Base-by-base conservation (phyloP, 2,113 vertebrate species). In the Hylia prasina region DNA sequence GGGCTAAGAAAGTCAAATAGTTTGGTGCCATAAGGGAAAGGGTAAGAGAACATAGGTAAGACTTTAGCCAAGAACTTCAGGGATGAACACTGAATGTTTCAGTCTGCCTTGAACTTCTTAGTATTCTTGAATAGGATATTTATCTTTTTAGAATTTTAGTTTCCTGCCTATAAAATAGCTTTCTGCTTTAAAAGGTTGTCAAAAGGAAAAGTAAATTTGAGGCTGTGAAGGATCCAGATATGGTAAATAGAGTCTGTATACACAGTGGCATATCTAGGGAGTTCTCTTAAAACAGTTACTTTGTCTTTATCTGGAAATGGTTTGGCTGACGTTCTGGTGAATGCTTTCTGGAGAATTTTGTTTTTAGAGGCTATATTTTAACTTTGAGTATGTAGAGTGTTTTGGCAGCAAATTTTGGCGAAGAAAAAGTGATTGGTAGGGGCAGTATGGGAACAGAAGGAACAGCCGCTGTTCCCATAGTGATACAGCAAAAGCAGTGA, bases 341-440 rank as follows among this genome's bases (percentile, higher is more conserved):
- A n/a, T 65, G 35, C 75, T 73, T 88, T 61, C 31, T 90, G 84
- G 69, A 82, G 65, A 71, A 69, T 88, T 87, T 83, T 95, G 65
- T 96, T 96, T 63, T 92, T 72, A 69, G 51, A 93, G 44, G 51
- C 90, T 93, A 4, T 94, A 92, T 96, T 96, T 96, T 76, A 95
- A 86, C 54, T 60, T 35, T 56, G 76, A 91, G 66, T 63, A 88
- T 0, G 61, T 64, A 87, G 85, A 94, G 85, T 90, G 64, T 87
- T 95, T 94, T 97, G 86, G 82, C 51, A 88, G 92, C 47, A 45
- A 66, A 54, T 95, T 96, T 93, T 81, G 86, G 78, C 6, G 7
- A 94, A 79, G 83, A 53, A 79, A 63, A 96, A 94, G 60, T 61
- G 82, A 92, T 93, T 84, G 82, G 89, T 93, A 95, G 48, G 73